These are phyloP conservation scores for Vipera ursinii DNA, from an alignment of 2,797 vertebrate genomes.

Conservation along the genomic window DNA sequence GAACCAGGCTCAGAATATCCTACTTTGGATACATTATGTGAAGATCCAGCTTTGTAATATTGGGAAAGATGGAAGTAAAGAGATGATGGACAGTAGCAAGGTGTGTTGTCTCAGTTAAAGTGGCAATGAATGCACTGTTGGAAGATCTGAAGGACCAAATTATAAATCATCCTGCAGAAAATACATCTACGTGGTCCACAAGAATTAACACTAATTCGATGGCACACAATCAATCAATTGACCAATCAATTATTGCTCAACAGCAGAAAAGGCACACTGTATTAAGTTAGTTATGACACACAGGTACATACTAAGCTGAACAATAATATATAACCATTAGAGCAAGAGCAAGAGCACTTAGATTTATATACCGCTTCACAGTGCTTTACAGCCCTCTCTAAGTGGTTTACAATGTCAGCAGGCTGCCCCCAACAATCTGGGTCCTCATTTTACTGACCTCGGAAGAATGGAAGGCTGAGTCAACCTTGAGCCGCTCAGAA, in stretches of 20 bases:
- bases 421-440: too few species aligned
- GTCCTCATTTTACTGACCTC: too few species aligned
- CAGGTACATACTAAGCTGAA: neutral
- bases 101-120: neutral
- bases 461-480: too few species aligned
- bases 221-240: neutral
- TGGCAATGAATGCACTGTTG: neutral
- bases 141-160: neutral
- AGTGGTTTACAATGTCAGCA: too few species aligned
- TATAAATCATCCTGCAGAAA: neutral
- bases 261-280: conserved; percentile 67
- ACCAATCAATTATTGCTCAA: neutral
- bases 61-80: neutral
- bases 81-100: neutral
- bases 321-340: neutral
- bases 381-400: too few species aligned
- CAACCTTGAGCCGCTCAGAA: too few species aligned
- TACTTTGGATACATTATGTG: neutral
- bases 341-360: too few species aligned
- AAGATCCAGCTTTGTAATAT: neutral
- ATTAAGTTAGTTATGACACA: conserved; percentile 47
- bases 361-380: too few species aligned
- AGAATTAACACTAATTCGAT: neutral
- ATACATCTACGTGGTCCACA: neutral
- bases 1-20: neutral